phyloP scores from a whole-genome alignment of 2,888 invertebrate genomes.

The Encarsia formosa region DNA sequence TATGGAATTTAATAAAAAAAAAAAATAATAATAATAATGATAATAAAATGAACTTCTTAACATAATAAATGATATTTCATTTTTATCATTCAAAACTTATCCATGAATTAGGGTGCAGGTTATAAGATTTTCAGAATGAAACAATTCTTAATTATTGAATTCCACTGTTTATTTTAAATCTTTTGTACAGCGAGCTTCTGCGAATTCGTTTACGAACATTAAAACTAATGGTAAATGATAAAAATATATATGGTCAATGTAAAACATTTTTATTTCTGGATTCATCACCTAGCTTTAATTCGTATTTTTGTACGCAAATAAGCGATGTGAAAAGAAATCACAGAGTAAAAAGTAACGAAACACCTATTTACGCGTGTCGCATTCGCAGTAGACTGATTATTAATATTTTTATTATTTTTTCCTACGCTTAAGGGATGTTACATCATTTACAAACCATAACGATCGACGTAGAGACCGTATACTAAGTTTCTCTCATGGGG shows the following conservation, averaged over 20 bases:
- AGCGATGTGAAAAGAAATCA: constrained; percentile 36
- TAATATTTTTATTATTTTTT: constrained; percentile 11
- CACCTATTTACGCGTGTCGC: constrained; percentile 39
- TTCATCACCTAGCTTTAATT: constrained; percentile 27
- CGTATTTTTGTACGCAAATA: constrained; percentile 36
- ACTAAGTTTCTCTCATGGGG: constrained; percentile 17
- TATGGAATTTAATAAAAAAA: too few relatives aligned
- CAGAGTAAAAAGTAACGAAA: constrained; percentile 43
- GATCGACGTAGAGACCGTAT: constrained; percentile 22
- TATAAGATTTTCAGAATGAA: too few relatives aligned
- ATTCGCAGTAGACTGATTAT: constrained; percentile 26
- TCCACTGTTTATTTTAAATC: constrained; percentile 40
- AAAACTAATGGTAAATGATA: constrained; percentile 41
- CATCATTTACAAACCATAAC: constrained; percentile 28
- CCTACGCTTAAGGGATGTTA: constrained; percentile 25
- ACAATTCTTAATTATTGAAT: too few relatives aligned
- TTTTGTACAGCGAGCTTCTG: constrained; percentile 42
- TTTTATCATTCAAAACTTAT: too few relatives aligned
- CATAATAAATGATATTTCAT: too few relatives aligned
- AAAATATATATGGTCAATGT: constrained; percentile 38
- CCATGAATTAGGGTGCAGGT: too few relatives aligned
- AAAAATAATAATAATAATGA: too few relatives aligned
- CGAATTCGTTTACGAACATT: constrained; percentile 38
- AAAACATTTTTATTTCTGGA: constrained; percentile 32
- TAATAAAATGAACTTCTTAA: too few relatives aligned